Percentiles rank a stretch among this genome's conserved stretches.
These are phyloP conservation scores for Apotomis turbidana DNA, from an alignment of 2,888 invertebrate species.

Conservation along the genomic window DNA sequence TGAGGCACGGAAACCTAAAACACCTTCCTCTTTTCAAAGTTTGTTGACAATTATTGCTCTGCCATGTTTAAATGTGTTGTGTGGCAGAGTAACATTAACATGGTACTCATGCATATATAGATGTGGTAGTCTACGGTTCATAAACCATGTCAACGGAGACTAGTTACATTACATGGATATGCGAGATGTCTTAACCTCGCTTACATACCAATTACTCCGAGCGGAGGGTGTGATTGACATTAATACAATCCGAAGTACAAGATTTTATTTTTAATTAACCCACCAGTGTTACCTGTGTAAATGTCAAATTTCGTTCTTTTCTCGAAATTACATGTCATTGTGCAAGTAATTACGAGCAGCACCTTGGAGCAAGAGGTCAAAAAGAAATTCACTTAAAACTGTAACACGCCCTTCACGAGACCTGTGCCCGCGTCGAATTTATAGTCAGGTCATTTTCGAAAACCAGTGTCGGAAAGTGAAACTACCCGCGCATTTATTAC, in stretches of 20 bases:
- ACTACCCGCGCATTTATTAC: conserved; percentile 82
- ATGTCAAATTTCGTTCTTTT: conserved; percentile 76
- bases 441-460: conserved; percentile 81
- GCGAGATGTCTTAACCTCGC: conserved; percentile 37
- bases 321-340: conserved; percentile 74
- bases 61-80: too few species aligned
- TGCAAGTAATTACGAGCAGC: conserved; percentile 71
- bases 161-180: conserved; percentile 1
- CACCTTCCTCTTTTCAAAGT: too few species aligned
- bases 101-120: too few species aligned
- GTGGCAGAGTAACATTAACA: background rate
- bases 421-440: conserved; percentile 67
- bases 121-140: background rate
- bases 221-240: conserved; percentile 40
- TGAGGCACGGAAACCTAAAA: too few species aligned
- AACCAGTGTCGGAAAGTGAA: conserved; percentile 83
- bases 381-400: conserved; percentile 84
- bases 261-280: conserved; percentile 41
- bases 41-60: too few species aligned
- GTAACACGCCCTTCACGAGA: conserved; percentile 80
- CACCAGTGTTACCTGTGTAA: conserved; percentile 54
- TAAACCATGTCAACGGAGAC: conserved; percentile 1
- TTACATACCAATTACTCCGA: conserved; percentile 29
- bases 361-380: conserved; percentile 82
- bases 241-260: conserved; percentile 37